Evolutionary conservation across 2,888 invertebrate genomes (phyloP), one percentile per base, ranked within the genome.

Genomic region (Lordiphosa fenestrarum): DNA sequence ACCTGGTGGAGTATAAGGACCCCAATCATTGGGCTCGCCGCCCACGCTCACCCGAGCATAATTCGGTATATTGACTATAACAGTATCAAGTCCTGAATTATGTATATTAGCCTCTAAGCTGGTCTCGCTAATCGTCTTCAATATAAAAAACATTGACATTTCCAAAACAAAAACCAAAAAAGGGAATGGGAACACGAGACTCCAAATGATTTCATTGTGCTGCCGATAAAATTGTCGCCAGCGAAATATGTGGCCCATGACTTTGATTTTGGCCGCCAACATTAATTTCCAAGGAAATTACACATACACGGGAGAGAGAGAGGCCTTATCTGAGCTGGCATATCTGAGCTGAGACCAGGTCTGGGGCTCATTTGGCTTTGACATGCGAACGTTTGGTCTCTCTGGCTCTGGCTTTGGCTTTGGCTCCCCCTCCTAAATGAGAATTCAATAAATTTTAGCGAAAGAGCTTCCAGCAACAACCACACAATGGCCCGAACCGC

Each of bases 201-300:
- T 66, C 76, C 63, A 73, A 78, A 82, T 73, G 73, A 83, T 85
- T 84, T 85, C 76, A 82, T 77, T 86, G 83, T 76, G 75, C 69
- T 77, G 83, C 78, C 76, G 86, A 86, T 86, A 86, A 86, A 87
- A 86, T 86, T 86, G 86, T 86, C 86, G 86, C 87, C 86, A 86
- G 80, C 74, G 67, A 73, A 74, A 75, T 75, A 84, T 76, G 69
- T 67, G 55, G 61, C 49, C 65, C 75, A 54, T 62, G 78, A 71
- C 86, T 86, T 86, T 86, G 86, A 86, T 86, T 86, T 84, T 68
- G 80, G 66, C 86, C 86, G 86, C 85, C 69, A 69, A 74, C 81
- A 86, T 85, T 80, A 77, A 84, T 84, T 86, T 82, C 73, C 68
- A 71, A 69, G 49, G 80, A 84, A 83, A 71, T 77, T 76, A 74